Percentiles rank a stretch among this genome's conserved stretches.
Evolutionary conservation across 2,113 vertebrate genomes (phyloP).

Genomic region (Bos indicus): DNA sequence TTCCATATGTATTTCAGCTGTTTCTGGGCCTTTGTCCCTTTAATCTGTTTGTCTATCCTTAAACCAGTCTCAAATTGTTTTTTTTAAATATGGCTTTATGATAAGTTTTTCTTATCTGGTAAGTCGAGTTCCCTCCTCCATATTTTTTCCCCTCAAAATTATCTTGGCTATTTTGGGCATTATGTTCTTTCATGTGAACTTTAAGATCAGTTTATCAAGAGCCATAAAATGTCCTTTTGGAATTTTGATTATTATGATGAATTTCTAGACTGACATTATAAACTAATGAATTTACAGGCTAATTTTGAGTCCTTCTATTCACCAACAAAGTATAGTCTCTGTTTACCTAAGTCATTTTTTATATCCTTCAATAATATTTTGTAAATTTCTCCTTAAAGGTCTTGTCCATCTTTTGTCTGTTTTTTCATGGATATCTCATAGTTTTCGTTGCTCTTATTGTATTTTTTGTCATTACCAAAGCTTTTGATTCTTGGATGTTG

Average conservation of each 20-base stretch:
- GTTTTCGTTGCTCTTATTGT: not conserved
- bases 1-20: not conserved
- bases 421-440: not conserved
- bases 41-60: not conserved
- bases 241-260: not conserved
- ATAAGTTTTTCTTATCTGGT: not conserved
- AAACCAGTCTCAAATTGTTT: not conserved
- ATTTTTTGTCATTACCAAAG: not conserved
- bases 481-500: not conserved
- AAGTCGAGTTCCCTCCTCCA: not conserved
- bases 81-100: not conserved
- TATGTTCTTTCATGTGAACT: conserved; percentile 25
- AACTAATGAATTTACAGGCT: not conserved
- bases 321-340: not conserved
- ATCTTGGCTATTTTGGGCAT: conserved; percentile 2
- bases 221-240: not conserved
- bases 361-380: not conserved
- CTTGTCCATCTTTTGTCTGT: not conserved
- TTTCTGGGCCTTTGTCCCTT: not conserved
- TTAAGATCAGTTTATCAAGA: not conserved
- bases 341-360: not conserved
- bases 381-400: not conserved
- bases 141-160: not conserved
- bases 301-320: not conserved
- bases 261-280: not conserved